These are phyloP conservation scores for Oncorhynchus gorbuscha DNA, from an alignment of 2,113 vertebrate genomes.

Conservation along the genomic window DNA sequence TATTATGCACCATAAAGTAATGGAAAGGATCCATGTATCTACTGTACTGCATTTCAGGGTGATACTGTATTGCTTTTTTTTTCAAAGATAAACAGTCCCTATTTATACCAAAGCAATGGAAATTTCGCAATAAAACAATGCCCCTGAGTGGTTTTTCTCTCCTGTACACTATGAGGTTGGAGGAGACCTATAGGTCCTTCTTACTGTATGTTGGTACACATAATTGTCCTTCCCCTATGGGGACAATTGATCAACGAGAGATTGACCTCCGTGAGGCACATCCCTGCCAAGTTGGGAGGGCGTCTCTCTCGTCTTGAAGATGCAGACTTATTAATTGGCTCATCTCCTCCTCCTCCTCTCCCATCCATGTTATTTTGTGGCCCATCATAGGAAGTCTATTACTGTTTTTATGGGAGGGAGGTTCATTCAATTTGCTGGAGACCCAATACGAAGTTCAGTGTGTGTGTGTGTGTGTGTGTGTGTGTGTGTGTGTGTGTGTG, in stretches of 20 bases:
- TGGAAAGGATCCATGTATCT: neutral
- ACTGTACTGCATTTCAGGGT: neutral
- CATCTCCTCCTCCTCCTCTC: conserved; percentile 49
- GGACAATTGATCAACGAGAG: conserved; percentile 61
- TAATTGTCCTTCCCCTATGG: conserved; percentile 59
- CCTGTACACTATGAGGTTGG: conserved; percentile 16
- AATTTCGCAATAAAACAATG: neutral
- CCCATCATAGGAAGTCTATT: conserved; percentile 63
- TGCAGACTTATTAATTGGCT: conserved; percentile 62
- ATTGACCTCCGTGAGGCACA: conserved; percentile 44
- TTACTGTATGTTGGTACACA: conserved; percentile 40
- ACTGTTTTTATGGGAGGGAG: conserved; percentile 71
- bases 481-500: no score
- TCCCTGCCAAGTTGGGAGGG: conserved; percentile 11
- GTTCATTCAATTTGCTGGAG: conserved; percentile 66
- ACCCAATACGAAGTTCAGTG: conserved; percentile 54
- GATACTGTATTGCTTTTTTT: neutral
- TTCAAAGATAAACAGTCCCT: neutral
- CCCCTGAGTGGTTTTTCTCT: conserved; percentile 2
- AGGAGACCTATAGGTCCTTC: conserved; percentile 42
- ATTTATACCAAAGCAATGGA: conserved; percentile 2
- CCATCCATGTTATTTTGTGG: conserved; percentile 67
- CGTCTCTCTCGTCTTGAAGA: conserved; percentile 38
- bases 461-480: conserved; percentile 13
- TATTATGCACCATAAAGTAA: no score